phyloP scores from a whole-genome alignment of 64 coral and sea anemone species.

The Anthopleura sola region DNA sequence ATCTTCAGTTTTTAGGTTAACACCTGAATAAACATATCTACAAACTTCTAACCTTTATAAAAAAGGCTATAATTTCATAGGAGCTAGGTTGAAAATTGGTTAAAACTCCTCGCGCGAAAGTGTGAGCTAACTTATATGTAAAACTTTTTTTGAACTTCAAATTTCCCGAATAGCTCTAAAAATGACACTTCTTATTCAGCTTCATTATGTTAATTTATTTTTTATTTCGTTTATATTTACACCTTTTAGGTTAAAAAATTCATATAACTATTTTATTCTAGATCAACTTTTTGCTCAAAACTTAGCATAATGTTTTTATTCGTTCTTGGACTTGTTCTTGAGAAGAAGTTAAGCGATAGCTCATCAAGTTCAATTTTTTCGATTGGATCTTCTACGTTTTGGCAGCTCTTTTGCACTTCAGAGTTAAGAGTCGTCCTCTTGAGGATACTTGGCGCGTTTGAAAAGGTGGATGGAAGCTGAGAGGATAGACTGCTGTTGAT shows the following conservation, averaged over 20 bases:
- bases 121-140: too few relatives aligned
- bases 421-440: not conserved
- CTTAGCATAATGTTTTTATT: not conserved
- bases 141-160: too few relatives aligned
- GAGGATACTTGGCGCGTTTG: not conserved
- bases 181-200: too few relatives aligned
- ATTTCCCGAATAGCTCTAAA: too few relatives aligned
- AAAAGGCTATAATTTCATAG: too few relatives aligned
- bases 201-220: too few relatives aligned
- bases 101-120: too few relatives aligned
- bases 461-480: not conserved
- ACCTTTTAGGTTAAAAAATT: not conserved
- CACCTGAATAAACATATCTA: not conserved
- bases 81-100: too few relatives aligned
- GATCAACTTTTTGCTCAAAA: not conserved
- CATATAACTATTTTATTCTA: not conserved
- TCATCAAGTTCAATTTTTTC: not conserved
- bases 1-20: not conserved
- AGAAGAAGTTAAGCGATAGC: not conserved
- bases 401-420: not conserved
- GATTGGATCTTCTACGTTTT: not conserved
- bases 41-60: not conserved
- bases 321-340: not conserved
- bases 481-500: not conserved
- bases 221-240: not conserved